Base-by-base conservation (phyloP, 2,113 vertebrate genomes). In the Lampris megalopsis region DNA sequence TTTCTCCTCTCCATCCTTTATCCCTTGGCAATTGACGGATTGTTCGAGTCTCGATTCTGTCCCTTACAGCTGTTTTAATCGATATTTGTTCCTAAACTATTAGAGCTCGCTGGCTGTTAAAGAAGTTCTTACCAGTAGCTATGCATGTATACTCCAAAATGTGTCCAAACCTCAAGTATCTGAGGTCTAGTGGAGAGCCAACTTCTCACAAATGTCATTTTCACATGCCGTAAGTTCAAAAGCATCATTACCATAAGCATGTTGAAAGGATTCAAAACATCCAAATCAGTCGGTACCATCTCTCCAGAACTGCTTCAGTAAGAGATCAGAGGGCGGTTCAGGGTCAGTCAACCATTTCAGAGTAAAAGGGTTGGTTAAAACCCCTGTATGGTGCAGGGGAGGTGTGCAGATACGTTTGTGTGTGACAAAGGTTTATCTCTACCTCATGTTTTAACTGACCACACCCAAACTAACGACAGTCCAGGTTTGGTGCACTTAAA, bases 381-480 rank as follows among this genome's bases (percentile, higher is more conserved):
- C 36, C 24, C 24, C 24, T 24, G 24, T 24, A 24, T 24, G 37
- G 41, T 54, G 38, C 54, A 52, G 11, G 10, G 41, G 60, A 56
- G 62, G 75, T 81, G 68, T 67, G 75, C 42, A 63, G 82, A 73
- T 74, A 72, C 68, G 77, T 74, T 60, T 78, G 69, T 71, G 60
- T 60, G 57, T 73, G 62, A 69, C 64, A 66, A 79, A 64, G 76
- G 71, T 74, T 82, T 58, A 71, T 84, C 80, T 87, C 87, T 92
- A 87, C 91, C 86, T 92, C 88, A 71, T 69, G 40, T 73, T 81
- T 68, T 71, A 78, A 80, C 61, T 62, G 71, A 84, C 71, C 65
- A 49, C 56, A 36, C 11, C 43, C 13, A 71, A 75, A 80, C 54
- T 48, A 82, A 45, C 24, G 36, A 68, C 24, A 52, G 50, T 58